phyloP scores from a whole-genome alignment of 1,140 invertebrate genomes.

The Coenobita brevimanus region DNA sequence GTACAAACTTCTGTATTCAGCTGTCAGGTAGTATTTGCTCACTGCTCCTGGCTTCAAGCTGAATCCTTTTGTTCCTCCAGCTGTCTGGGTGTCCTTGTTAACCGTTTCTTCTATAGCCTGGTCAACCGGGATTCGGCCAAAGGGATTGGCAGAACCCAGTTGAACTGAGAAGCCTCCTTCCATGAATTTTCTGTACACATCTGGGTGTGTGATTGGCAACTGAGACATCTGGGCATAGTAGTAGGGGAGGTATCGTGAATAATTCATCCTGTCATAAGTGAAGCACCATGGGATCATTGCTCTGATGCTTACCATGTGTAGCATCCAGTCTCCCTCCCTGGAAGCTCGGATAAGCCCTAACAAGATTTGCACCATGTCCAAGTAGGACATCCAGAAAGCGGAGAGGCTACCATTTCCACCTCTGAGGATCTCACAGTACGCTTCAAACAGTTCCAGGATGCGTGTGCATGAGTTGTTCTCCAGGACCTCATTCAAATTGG shows the following conservation, averaged over 20 bases:
- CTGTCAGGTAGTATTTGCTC: not conserved
- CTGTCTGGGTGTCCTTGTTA: slow-evolving; percentile 54
- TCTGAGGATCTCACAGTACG: no score
- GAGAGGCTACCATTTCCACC: no score
- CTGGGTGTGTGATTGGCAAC: not conserved
- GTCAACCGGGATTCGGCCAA: slow-evolving; percentile 35
- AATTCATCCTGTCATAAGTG: slow-evolving; percentile 4
- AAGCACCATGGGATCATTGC: not conserved
- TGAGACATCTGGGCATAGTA: not conserved
- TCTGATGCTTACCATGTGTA: not conserved
- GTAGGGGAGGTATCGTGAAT: not conserved
- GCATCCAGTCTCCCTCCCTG: not conserved
- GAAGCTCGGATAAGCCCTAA: not conserved
- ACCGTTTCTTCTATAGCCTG: slow-evolving; percentile 62
- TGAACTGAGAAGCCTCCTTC: slow-evolving; percentile 50
- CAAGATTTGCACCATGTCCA: no score
- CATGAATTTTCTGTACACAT: not conserved
- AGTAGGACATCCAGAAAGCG: no score
- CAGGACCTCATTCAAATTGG: no score
- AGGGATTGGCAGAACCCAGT: not conserved
- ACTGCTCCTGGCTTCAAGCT: slow-evolving; percentile 12
- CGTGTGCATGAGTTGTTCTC: no score
- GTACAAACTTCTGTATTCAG: not conserved
- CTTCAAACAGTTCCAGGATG: no score
- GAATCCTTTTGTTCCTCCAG: slow-evolving; percentile 32